Conservation (phyloP, 2,888 invertebrate genomes). For the Pseudococcus longispinus region DNA sequence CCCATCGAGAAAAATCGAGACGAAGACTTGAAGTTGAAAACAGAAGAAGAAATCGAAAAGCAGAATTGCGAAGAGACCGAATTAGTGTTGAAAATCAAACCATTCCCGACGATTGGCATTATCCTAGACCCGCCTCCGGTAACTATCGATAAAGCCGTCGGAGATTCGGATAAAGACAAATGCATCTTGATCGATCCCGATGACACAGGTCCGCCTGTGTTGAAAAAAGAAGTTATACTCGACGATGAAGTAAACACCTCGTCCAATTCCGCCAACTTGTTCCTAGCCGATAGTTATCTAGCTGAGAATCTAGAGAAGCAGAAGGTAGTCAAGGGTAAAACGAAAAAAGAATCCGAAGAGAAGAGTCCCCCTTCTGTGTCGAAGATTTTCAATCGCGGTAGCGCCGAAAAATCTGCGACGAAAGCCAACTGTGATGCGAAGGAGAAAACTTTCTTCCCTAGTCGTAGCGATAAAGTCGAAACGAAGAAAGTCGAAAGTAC, state of each 20-base stretch:
- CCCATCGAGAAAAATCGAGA: not conserved
- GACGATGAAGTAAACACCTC: constrained; percentile 13
- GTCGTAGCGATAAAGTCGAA: constrained; percentile 4
- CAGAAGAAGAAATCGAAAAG: not conserved
- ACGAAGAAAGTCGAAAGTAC: constrained; percentile 40
- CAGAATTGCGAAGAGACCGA: not conserved
- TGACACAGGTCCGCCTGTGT: not conserved
- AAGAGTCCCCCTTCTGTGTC: not conserved
- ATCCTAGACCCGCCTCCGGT: not conserved
- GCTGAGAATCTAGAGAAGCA: constrained; percentile 49
- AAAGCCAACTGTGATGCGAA: constrained; percentile 40
- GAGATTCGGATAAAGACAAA: not conserved
- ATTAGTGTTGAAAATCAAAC: constrained; percentile 34
- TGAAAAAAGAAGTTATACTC: constrained; percentile 30
- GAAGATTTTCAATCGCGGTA: not conserved
- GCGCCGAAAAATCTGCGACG: not conserved
- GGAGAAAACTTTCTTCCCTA: constrained; percentile 51
- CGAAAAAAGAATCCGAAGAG: constrained; percentile 36
- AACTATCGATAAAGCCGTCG: not conserved
- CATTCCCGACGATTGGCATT: not conserved
- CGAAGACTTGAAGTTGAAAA: not conserved
- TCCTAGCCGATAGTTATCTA: constrained; percentile 41
- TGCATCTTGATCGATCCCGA: not conserved
- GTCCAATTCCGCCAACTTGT: not conserved
- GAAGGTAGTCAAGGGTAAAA: constrained; percentile 10